A percentile compares a stretch with the other conserved stretches of the same genome.
Conservation (phyloP, 2,797 vertebrate genomes). For the Poecilia velifera region DNA sequence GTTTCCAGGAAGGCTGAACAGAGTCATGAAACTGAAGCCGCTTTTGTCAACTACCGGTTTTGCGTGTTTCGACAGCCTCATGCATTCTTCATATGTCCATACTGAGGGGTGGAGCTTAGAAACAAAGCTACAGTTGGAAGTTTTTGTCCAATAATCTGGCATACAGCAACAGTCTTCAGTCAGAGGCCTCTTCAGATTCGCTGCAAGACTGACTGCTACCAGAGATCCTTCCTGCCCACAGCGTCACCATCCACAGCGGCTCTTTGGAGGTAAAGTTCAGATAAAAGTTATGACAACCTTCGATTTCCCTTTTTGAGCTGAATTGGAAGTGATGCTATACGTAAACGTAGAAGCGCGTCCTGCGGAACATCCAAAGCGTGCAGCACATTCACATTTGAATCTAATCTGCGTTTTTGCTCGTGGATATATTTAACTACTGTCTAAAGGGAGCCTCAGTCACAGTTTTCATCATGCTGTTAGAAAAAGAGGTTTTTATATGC, state of each 20-base stretch:
- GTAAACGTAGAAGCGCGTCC: neutral
- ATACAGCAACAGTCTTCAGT: neutral
- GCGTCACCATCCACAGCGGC: neutral
- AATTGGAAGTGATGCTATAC: neutral
- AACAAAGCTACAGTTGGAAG: neutral
- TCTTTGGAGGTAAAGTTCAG: neutral
- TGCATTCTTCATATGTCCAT: neutral
- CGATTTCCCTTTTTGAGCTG: neutral
- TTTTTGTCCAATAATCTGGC: neutral
- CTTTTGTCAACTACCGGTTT: neutral
- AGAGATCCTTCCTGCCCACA: neutral
- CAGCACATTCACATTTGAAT: neutral
- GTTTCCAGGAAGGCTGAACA: neutral
- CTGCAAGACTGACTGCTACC: neutral
- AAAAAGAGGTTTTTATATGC: neutral
- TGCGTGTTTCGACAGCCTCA: neutral
- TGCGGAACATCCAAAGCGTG: neutral
- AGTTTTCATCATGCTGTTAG: neutral
- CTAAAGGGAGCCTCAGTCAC: neutral
- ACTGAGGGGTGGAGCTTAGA: neutral
- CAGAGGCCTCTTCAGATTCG: neutral
- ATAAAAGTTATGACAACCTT: neutral
- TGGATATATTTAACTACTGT: constrained; percentile 1
- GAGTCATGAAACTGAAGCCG: neutral
- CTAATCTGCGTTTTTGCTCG: neutral